phyloP scores from a whole-genome alignment of 2,888 invertebrate genomes.

The Drosophila birchii region DNA sequence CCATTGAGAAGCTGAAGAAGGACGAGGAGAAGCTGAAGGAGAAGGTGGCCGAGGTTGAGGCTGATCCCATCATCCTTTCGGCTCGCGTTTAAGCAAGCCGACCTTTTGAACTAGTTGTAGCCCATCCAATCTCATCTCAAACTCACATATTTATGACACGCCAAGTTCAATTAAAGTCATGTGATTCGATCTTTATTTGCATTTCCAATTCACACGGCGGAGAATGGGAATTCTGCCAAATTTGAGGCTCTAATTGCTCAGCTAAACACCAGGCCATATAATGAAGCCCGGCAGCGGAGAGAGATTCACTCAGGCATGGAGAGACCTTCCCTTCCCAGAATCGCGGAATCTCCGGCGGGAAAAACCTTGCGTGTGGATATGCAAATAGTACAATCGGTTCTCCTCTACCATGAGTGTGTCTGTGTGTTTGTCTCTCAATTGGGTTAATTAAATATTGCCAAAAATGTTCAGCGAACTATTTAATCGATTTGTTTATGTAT shows the following conservation, averaged over 20 bases:
- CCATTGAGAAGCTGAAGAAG: constrained; percentile 74
- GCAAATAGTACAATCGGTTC: constrained; percentile 16
- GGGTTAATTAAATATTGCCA: constrained; percentile 64
- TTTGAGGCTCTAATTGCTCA: constrained; percentile 65
- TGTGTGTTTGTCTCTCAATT: constrained; percentile 29
- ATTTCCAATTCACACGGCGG: constrained; percentile 67
- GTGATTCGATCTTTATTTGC: constrained; percentile 67
- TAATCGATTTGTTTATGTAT: constrained; percentile 14
- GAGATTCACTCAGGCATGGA: constrained; percentile 51
- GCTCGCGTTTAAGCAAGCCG: constrained; percentile 76
- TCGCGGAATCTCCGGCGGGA: constrained; percentile 16
- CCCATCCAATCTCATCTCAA: constrained; percentile 35
- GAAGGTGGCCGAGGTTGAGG: constrained; percentile 84
- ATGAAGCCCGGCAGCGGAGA: constrained; percentile 11
- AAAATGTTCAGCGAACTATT: constrained; percentile 21
- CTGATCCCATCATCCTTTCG: constrained; percentile 84
- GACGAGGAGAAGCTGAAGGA: constrained; percentile 82
- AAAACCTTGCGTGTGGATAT: constrained; percentile 14
- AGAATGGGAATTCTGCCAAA: constrained; percentile 36
- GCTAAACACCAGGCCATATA: constrained; percentile 39
- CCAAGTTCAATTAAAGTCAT: constrained; percentile 74
- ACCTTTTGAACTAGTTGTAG: constrained; percentile 50
- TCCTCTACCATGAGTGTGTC: not conserved
- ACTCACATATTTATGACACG: constrained; percentile 67
- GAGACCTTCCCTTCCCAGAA: constrained; percentile 33